Evolutionary conservation across 37 sponge, comb jelly and placozoan species (phyloP), one percentile per base, ranked within the genome.

Genomic region (Aphrocallistes beatrix): DNA sequence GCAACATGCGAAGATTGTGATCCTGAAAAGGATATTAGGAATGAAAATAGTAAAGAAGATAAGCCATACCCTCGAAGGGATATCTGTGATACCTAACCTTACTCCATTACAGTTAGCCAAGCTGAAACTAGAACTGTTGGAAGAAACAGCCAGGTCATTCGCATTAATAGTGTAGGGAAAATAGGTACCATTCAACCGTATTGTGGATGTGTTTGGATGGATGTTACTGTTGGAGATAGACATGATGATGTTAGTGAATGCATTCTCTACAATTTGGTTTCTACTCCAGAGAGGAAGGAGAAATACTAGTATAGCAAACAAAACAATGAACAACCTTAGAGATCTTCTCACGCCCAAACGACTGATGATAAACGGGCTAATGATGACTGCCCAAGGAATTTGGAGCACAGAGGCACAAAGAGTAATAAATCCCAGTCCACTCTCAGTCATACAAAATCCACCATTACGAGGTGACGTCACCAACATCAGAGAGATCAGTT

Each of bases 401-500:
- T 60, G 75, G 10, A 60, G 25, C n/a, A 60, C 28, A 60, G 75
- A 60, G 3, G 75, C n/a, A 60, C 75, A 60, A 30, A 60, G n/a
- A 30, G 75, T 60, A 28, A 60, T 13, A 13, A 60, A 60, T 25
- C 75, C 75, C 17, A 60, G 75, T 19, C 28, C 10, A 60, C n/a
- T 28, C 21, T 60, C 75, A 30, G 10, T 60, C 75, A 60, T 60
- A 60, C 75, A 60, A 60, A 60, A 60, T 13, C 75, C 75, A 32
- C 75, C 75, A 30, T 60, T 19, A 8, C 21, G 10, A 25, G 75
- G 75, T 19, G 75, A 30, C n/a, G 75, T 60, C 3, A 60, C 75
- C 10, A 60, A 30, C 75, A 60, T 60, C 28, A 60, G 75, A 60
- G 75, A 30, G 75, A 60, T 60, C 75, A 60, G 75, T 13, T 60